phyloP scores from a whole-genome alignment of 1,140 invertebrate genomes.

The Drosophila neocordata region DNA sequence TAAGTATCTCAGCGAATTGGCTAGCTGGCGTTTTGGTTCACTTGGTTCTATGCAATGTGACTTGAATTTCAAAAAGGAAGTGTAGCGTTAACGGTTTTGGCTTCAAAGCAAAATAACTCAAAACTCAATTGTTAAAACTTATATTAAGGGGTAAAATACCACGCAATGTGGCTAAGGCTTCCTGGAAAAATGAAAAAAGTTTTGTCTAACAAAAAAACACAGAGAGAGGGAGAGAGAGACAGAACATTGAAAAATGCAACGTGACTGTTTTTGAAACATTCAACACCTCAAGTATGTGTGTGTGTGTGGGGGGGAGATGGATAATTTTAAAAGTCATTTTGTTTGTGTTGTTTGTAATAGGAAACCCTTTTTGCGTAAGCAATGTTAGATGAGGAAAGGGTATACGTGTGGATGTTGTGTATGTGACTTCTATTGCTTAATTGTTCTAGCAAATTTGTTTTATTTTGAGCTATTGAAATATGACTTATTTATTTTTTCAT shows the following conservation, averaged over 20 bases:
- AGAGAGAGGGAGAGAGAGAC: slow-evolving; percentile 24
- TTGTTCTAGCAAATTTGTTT: slow-evolving; percentile 39
- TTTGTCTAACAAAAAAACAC: not conserved
- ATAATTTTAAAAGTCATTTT: slow-evolving; percentile 31
- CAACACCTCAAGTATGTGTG: slow-evolving; percentile 50
- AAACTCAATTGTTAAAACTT: slow-evolving; percentile 15
- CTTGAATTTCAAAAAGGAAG: slow-evolving; percentile 21
- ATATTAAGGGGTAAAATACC: not conserved
- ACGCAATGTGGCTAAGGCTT: not conserved
- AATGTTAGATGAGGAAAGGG: slow-evolving; percentile 15
- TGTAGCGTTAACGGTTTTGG: not conserved
- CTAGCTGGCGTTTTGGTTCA: slow-evolving; percentile 22
- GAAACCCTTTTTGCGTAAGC: slow-evolving; percentile 77
- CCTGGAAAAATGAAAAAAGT: slow-evolving; percentile 10
- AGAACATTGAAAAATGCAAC: slow-evolving; percentile 47
- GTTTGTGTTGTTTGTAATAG: slow-evolving; percentile 74
- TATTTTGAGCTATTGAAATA: not conserved
- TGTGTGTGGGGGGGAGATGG: not conserved
- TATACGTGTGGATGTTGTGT: slow-evolving; percentile 7
- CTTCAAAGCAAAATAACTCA: slow-evolving; percentile 34
- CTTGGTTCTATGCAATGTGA: slow-evolving; percentile 50
- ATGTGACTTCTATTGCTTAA: slow-evolving; percentile 43
- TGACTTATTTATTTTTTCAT: slow-evolving; percentile 4
- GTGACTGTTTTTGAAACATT: slow-evolving; percentile 68
- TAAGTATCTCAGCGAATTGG: not conserved